Evolutionary conservation across 2,888 invertebrate species (phyloP), one percentile per base, ranked within the genome.

Genomic region (Xestia ashworthii): DNA sequence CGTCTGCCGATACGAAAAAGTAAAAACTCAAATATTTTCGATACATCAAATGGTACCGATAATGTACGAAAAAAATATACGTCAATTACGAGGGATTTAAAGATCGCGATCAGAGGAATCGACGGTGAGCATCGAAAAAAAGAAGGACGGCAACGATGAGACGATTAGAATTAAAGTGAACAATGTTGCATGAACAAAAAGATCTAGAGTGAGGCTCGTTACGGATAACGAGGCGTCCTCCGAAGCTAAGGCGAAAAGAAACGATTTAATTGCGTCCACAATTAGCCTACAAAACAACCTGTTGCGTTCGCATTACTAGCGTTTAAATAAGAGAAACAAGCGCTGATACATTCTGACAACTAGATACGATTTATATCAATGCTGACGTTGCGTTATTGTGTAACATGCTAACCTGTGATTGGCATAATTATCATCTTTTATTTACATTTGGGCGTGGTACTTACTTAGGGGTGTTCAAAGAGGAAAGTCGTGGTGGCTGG

Each of bases 241-340:
- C 78, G 89, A 90, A 88, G 90, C 89, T 85, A 90, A 92, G 88
- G 89, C 90, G 91, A 93, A 95, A 93, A 93, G 92, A 94, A 93
- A 93, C 92, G 83, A 93, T 93, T 94, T 93, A 94, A 95, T 94
- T 93, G 92, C 92, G 91, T 92, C 91, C 90, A 93, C 93, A 93
- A 95, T 95, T 95, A 95, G 93, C 93, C 91, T 93, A 94, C 92
- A 94, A 93, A 94, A 92, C 93, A 91, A 95, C 95, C 94, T 95
- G 95, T 95, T 94, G 95, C 92, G 84, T 89, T 91, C 88, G 87
- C 89, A 91, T 92, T 91, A 89, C 90, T 90, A 92, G 87, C 90
- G 88, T 88, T 91, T 89, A 89, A 91, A 88, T 79, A 85, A 88
- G 86, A 89, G 80, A 82, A 89, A 86, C 87, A 86, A 89, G 80